These are phyloP conservation scores for Pristionchus exspectatus DNA, from an alignment of 2,888 invertebrate species.

Conservation along the genomic window DNA sequence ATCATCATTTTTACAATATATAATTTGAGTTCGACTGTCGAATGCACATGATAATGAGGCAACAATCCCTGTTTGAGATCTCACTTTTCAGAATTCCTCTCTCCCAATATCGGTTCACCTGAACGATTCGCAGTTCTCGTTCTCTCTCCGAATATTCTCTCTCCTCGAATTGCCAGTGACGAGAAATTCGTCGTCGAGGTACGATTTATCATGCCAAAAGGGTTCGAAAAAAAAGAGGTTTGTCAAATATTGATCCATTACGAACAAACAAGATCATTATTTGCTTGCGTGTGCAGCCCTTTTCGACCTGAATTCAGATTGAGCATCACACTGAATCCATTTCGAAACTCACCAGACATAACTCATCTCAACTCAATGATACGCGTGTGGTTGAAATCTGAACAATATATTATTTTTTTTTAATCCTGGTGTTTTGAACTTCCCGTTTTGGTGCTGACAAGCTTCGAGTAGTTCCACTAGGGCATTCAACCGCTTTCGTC, in stretches of 20 bases:
- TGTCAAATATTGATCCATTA: not conserved
- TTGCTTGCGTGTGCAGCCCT: not conserved
- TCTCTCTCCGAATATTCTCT: constrained; percentile 73
- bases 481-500: not conserved
- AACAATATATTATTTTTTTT: too few species aligned
- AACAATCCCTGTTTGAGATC: too few species aligned
- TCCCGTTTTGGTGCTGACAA: not conserved
- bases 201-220: not conserved
- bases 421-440: not conserved
- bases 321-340: not conserved
- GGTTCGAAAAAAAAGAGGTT: not conserved
- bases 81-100: constrained; percentile 61
- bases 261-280: not conserved
- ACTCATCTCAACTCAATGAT: not conserved
- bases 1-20: too few species aligned
- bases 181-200: constrained; percentile 71
- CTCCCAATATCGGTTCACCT: constrained; percentile 69
- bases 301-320: not conserved
- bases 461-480: not conserved
- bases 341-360: not conserved
- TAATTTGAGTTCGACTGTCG: too few species aligned
- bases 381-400: not conserved
- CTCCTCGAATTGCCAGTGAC: constrained; percentile 69
- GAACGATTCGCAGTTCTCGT: constrained; percentile 70
- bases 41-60: too few species aligned